phyloP scores from a whole-genome alignment of 1,140 invertebrate genomes.

The Galleria mellonella region DNA sequence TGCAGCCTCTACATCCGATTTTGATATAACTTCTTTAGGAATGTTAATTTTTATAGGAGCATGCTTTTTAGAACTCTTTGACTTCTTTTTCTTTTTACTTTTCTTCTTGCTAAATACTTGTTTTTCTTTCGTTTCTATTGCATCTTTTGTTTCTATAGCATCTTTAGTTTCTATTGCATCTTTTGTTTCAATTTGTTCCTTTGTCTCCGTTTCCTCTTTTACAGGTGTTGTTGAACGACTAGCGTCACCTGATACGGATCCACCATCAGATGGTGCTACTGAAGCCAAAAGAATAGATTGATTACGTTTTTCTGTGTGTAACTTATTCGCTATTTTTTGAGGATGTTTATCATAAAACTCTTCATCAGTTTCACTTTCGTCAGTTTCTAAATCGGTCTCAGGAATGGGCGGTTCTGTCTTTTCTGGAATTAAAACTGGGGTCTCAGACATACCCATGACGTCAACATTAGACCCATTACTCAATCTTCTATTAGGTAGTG shows the following conservation, averaged over 20 bases:
- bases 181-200: slow-evolving; percentile 51
- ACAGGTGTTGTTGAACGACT: slow-evolving; percentile 77
- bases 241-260: slow-evolving; percentile 73
- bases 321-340: slow-evolving; percentile 80
- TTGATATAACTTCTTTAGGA: slow-evolving; percentile 64
- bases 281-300: slow-evolving; percentile 77
- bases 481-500: slow-evolving; percentile 50
- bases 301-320: slow-evolving; percentile 83
- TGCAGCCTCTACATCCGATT: slow-evolving; percentile 35
- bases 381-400: slow-evolving; percentile 88
- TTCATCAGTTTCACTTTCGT: slow-evolving; percentile 88
- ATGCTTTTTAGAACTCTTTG: slow-evolving; percentile 73
- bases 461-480: slow-evolving; percentile 72
- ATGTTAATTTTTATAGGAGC: slow-evolving; percentile 68
- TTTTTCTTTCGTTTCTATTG: slow-evolving; percentile 63
- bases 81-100: slow-evolving; percentile 75
- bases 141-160: slow-evolving; percentile 40
- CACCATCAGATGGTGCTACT: slow-evolving; percentile 76
- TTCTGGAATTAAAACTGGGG: slow-evolving; percentile 56
- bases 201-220: slow-evolving; percentile 37
- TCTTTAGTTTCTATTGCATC: slow-evolving; percentile 26
- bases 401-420: slow-evolving; percentile 74
- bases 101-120: slow-evolving; percentile 65
- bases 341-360: slow-evolving; percentile 90
- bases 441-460: slow-evolving; percentile 70